Evolutionary conservation across 2,113 vertebrate genomes (phyloP).

Genomic region (Cyphomyrus discorhynchus): DNA sequence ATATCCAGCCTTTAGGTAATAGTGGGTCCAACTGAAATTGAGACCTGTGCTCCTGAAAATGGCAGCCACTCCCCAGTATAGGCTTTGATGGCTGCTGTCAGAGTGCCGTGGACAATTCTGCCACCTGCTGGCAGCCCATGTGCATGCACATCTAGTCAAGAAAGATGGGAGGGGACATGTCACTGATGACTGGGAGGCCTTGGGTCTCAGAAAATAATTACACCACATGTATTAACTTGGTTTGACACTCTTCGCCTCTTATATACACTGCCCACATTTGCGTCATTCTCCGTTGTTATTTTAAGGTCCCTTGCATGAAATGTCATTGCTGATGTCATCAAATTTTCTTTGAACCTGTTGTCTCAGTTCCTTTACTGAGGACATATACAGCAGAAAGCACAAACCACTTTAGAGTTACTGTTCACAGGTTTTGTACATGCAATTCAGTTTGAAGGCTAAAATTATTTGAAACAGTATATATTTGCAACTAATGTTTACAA

Average conservation of each 20-base stretch:
- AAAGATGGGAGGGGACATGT: not conserved
- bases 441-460: not conserved
- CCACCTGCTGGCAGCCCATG: not conserved
- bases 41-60: not conserved
- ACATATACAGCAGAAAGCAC: not conserved
- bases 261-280: not conserved
- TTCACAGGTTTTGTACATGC: not conserved
- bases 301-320: constrained; percentile 1
- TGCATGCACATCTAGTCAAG: not conserved
- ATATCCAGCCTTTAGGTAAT: not conserved
- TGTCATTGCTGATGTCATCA: constrained; percentile 8
- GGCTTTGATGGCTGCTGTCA: not conserved
- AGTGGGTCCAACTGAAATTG: not conserved
- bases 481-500: not conserved
- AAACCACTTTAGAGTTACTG: not conserved
- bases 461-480: not conserved
- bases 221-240: not conserved
- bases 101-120: not conserved
- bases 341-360: not conserved
- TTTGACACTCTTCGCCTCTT: not conserved
- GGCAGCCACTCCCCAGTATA: not conserved
- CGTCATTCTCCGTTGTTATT: not conserved
- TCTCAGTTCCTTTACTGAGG: not conserved
- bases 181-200: not conserved
- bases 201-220: not conserved